These are phyloP conservation scores for Sesia apiformis DNA, from an alignment of 2,888 invertebrate species.

Conservation along the genomic window DNA sequence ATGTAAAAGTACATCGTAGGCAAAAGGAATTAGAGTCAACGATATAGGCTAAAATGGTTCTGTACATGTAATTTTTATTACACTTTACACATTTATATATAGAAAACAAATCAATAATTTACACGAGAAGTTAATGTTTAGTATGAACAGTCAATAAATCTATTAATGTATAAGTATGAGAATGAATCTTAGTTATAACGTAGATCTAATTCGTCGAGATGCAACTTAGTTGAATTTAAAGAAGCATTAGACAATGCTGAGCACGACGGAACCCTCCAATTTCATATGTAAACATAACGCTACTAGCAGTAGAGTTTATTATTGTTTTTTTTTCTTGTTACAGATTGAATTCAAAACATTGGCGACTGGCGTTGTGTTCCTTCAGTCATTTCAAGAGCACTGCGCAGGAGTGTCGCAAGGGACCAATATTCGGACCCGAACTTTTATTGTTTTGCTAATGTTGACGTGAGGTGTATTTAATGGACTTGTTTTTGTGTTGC, in stretches of 20 bases:
- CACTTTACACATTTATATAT: no score
- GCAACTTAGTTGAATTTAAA: no score
- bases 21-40: conserved; percentile 1
- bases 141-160: no score
- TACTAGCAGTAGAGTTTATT: conserved; percentile 49
- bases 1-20: conserved; percentile 23
- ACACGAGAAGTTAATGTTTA: no score
- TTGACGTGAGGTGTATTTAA: conserved; percentile 29
- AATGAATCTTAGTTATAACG: no score
- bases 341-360: conserved; percentile 72
- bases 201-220: no score
- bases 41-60: not conserved
- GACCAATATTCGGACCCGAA: conserved; percentile 23
- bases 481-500: conserved; percentile 27
- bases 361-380: conserved; percentile 37
- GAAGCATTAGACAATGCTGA: conserved; percentile 24
- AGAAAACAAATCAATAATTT: no score
- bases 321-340: conserved; percentile 68
- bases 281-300: conserved; percentile 29
- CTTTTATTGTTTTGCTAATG: conserved; percentile 13
- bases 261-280: conserved; percentile 19
- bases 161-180: no score
- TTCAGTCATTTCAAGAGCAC: conserved; percentile 46
- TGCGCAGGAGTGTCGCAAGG: conserved; percentile 52
- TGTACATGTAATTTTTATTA: no score